Percentiles rank a stretch among this genome's conserved stretches.
Evolutionary conservation across 2,797 vertebrate species (phyloP).

Genomic region (Prionace glauca): DNA sequence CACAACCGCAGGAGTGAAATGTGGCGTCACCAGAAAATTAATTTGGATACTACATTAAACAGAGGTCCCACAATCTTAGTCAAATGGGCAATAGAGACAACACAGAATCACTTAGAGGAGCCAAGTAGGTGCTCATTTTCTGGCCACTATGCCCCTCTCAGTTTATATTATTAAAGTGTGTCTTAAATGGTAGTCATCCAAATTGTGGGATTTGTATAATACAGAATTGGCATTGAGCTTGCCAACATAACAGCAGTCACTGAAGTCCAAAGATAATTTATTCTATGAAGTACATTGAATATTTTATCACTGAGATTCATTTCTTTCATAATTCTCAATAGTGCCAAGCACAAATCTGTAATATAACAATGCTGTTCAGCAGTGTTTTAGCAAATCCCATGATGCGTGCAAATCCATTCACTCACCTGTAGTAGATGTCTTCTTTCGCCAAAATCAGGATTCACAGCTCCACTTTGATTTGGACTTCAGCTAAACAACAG

Average conservation of each 20-base stretch:
- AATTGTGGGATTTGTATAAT: not conserved
- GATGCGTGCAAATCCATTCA: not conserved
- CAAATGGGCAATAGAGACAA: not conserved
- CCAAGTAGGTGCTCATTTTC: not conserved
- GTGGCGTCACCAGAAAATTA: not conserved
- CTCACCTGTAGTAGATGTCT: not conserved
- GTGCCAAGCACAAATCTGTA: not conserved
- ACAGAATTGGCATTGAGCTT: not conserved
- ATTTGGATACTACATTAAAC: not conserved
- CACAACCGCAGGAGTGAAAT: no score
- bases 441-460: not conserved
- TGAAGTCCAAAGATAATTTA: not conserved
- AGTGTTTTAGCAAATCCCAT: not conserved
- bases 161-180: no score
- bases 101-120: not conserved
- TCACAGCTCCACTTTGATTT: not conserved
- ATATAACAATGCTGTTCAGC: not conserved
- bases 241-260: not conserved
- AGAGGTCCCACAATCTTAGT: not conserved
- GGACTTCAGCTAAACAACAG: not conserved
- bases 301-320: not conserved
- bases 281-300: not conserved
- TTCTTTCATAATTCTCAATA: not conserved
- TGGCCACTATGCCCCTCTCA: not conserved
- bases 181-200: not conserved